A percentile compares a stretch with the other conserved stretches of the same genome.
Evolutionary conservation across 2,888 invertebrate genomes (phyloP).

Genomic region (Xanthorhoe spadicearia): DNA sequence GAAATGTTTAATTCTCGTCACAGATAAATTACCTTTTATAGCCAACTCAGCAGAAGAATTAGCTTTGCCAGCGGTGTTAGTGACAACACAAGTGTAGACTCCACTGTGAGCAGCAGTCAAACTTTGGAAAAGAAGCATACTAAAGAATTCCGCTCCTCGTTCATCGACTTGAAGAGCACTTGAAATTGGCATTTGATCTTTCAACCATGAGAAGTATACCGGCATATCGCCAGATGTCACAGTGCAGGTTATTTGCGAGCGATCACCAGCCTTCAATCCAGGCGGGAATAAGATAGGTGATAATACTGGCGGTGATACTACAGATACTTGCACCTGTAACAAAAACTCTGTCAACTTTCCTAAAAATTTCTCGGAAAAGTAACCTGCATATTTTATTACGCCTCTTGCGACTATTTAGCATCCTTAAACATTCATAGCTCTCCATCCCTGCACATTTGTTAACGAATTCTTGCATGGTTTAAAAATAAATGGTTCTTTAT

Average conservation of each 20-base stretch:
- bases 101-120: constrained; percentile 88
- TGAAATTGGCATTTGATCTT: constrained; percentile 86
- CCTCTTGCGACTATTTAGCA: constrained; percentile 25
- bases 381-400: constrained; percentile 18
- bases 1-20: neutral
- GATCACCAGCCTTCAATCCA: constrained; percentile 90
- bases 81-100: constrained; percentile 89
- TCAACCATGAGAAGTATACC: constrained; percentile 88
- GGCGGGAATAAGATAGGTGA: constrained; percentile 93
- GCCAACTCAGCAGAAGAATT: constrained; percentile 89
- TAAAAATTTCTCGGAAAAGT: constrained; percentile 16
- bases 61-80: constrained; percentile 90
- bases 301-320: constrained; percentile 90
- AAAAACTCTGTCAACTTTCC: constrained; percentile 19
- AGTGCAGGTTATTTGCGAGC: constrained; percentile 93
- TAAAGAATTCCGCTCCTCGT: constrained; percentile 89
- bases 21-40: constrained; percentile 86
- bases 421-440: constrained; percentile 33
- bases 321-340: constrained; percentile 72
- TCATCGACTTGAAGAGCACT: constrained; percentile 88
- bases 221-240: constrained; percentile 90
- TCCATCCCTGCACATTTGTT: constrained; percentile 24
- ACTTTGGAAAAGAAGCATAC: constrained; percentile 89
- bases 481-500: constrained; percentile 25
- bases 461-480: constrained; percentile 25